These are phyloP conservation scores for Subacronicta megacephala DNA, from an alignment of 2,888 invertebrate genomes.

Conservation along the genomic window DNA sequence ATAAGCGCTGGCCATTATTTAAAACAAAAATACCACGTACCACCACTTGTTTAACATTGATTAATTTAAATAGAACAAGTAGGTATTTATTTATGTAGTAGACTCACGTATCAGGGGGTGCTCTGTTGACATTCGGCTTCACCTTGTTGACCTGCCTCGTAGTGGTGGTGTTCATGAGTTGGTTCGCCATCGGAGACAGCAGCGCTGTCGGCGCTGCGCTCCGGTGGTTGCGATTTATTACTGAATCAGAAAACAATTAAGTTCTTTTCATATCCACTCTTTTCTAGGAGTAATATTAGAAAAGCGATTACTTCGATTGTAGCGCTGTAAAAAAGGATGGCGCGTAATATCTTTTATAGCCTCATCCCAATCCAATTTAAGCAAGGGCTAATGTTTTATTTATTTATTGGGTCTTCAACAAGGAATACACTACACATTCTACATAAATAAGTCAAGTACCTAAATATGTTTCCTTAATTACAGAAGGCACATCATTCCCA, in stretches of 20 bases:
- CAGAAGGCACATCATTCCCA: no score
- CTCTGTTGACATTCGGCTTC: constrained; percentile 95
- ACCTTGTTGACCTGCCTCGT: constrained; percentile 97
- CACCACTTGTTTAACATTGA: constrained; percentile 50
- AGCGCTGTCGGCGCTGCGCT: constrained; percentile 92
- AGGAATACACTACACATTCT: no score
- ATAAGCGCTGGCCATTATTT: not conserved
- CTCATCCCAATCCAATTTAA: no score
- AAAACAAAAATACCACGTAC: constrained; percentile 35
- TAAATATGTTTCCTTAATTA: no score
- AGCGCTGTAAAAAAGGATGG: not conserved
- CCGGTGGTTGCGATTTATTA: constrained; percentile 94
- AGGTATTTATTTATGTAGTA: constrained; percentile 3
- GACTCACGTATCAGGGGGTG: constrained; percentile 92
- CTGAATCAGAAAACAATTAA: constrained; percentile 78
- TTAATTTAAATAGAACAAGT: constrained; percentile 14
- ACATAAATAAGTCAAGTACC: no score
- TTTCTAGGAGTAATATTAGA: no score
- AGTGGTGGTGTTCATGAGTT: constrained; percentile 92
- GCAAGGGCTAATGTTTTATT: no score
- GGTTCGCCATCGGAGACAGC: constrained; percentile 91
- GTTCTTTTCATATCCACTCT: no score
- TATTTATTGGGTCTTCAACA: no score
- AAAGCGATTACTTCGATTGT: not conserved
- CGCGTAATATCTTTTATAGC: not conserved